Percentiles rank a stretch among this genome's conserved stretches.
Conservation (phyloP, 2,113 vertebrate genomes). For the Rhinolophus sinicus region DNA sequence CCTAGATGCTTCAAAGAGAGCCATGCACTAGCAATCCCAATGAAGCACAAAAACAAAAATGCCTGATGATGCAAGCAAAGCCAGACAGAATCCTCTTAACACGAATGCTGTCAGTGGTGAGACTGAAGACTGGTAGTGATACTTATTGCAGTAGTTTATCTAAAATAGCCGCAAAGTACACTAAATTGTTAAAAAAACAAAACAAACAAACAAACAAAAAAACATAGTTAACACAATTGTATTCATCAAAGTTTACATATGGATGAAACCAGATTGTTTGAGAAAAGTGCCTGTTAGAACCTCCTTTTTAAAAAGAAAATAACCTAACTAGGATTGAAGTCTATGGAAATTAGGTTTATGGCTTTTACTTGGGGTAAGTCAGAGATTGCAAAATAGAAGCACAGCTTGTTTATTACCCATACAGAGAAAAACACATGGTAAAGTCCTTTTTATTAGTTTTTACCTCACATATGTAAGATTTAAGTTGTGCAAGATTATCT, state of each 20-base stretch:
- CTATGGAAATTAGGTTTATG: background rate
- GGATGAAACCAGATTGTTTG: background rate
- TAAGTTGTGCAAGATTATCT: background rate
- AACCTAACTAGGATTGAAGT: background rate
- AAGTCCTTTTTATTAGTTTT: background rate
- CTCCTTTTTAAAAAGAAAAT: constrained; percentile 17
- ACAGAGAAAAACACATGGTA: background rate
- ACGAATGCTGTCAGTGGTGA: background rate
- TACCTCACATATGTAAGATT: background rate
- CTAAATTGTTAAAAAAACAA: too few relatives aligned
- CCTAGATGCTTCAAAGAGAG: background rate
- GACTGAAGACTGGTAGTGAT: background rate
- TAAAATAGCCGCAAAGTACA: background rate
- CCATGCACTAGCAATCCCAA: background rate
- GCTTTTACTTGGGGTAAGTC: background rate
- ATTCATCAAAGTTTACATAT: background rate
- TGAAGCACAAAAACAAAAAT: background rate
- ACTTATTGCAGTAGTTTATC: background rate
- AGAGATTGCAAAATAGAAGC: background rate
- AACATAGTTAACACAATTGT: background rate
- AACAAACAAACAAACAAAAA: too few relatives aligned
- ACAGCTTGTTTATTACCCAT: background rate
- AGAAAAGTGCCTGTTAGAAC: background rate
- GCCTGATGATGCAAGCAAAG: background rate
- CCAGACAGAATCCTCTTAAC: background rate